Base-by-base conservation (phyloP, 2,888 invertebrate genomes). In the Pseudococcus viburni region DNA sequence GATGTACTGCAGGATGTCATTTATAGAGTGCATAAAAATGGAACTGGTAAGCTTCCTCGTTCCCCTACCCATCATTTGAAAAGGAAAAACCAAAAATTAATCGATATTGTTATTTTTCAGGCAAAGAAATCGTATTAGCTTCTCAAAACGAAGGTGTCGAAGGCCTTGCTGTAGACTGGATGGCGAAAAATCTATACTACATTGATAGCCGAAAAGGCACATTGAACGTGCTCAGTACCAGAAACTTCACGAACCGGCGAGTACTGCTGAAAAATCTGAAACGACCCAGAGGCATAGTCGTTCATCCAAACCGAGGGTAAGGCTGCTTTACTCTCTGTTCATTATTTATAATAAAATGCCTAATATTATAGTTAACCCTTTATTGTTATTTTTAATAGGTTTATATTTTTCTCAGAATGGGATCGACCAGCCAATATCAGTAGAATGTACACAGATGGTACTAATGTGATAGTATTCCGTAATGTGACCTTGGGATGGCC, bases 131-230 rank as follows among this genome's bases (percentile, higher is more conserved):
- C 88, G 97, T 99, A 0, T 92, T 98, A 59, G 98, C 98, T 0
- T 98, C 98, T 0, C 98, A 98, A 91, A 98, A 99, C 91, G 98
- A 98, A 92, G 98, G 98, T 0, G 98, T 98, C 0, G 98, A 99
- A 92, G 98, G 98, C 0, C 92, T 99, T 89, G 97, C 98, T 0
- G 96, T 98, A 0, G 98, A 99, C 91, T 99, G 98, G 98, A 97
- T 96, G 0, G 95, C 98, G 0, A 97, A 98, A 91, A 98, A 98
- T 92, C 93, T 99, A 8, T 98, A 98, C 92, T 98, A 98, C 92
- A 98, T 99, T 88, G 98, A 98, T 91, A 96, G 97, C 15, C 94
- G 98, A 89, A 96, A 98, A 91, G 98, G 98, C 89, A 98, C 98
- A 0, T 92, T 99, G 0, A 98, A 98, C 91, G 98, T 99, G 0